Evolutionary conservation across 2,797 vertebrate genomes (phyloP), one percentile per base, ranked within the genome.

Genomic region (Pseudotriccus pelzelni): DNA sequence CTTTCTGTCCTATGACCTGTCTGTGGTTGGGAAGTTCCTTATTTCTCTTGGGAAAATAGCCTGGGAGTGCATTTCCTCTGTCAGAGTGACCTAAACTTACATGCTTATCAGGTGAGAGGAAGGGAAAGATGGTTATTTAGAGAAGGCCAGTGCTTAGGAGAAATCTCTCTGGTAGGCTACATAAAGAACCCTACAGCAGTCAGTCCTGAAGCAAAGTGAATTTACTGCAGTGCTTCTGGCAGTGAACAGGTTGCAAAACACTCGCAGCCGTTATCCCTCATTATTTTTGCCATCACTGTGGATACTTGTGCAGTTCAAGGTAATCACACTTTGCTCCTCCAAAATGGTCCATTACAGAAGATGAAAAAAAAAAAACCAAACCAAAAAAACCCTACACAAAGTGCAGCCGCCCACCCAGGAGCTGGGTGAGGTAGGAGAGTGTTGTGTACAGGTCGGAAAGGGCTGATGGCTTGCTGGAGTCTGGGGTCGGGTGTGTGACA

Each of bases 211-310:
- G 53, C 44, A 49, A 23, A 25, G 18, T 46, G 37, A 60, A 37
- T 52, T 64, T 76, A n/a, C n/a, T 36, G 18, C 10, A 5, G 87
- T 62, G 24, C 56, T 72, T 63, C 77, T 72, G 41, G n/a, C 50
- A 82, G 19, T 3, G 6, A 72, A 41, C 14, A 66, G 22, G 13
- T 43, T 58, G 67, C 30, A 56, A 76, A 79, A 60, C n/a, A 36
- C 30, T 62, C 32, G 22, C 4, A 3, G 39, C 13, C 5, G 0
- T 50, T 20, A 30, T 20, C 30, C 15, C 36, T 78, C 1, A 0
- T 55, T 69, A 43, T 43, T 74, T 79, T 44, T 77, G 41, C 49
- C 8, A 2, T 47, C 23, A 2, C 10, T 23, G 20, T 41, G 62
- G 74, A 78, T 32, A 18, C 34, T 37, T 16, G n/a, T 39, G 28